These are phyloP conservation scores for Oncorhynchus gorbuscha DNA, from an alignment of 2,113 vertebrate genomes.

Conservation along the genomic window DNA sequence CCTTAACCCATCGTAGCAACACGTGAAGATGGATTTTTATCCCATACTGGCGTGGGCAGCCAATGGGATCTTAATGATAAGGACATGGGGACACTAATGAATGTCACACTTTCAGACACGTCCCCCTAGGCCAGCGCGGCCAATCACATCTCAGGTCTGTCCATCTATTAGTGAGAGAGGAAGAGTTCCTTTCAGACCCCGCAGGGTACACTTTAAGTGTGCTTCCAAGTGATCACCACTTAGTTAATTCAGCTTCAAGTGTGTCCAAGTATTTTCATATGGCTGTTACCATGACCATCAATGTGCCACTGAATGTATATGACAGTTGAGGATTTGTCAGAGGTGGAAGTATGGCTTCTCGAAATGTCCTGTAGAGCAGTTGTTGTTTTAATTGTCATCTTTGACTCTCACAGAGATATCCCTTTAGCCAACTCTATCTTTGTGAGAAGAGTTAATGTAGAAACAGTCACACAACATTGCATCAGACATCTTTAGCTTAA, in stretches of 20 bases:
- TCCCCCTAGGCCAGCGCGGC: slow-evolving; percentile 39
- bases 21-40: no score
- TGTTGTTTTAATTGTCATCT: slow-evolving; percentile 28
- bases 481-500: no score
- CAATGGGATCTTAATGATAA: slow-evolving; percentile 36
- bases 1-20: no score
- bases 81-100: slow-evolving; percentile 42
- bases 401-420: slow-evolving; percentile 1
- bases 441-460: not conserved
- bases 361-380: not conserved
- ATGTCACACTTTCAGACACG: slow-evolving; percentile 25
- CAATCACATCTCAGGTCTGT: slow-evolving; percentile 53
- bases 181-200: slow-evolving; percentile 38
- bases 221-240: slow-evolving; percentile 30
- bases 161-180: slow-evolving; percentile 60
- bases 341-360: not conserved
- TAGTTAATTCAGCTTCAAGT: slow-evolving; percentile 39
- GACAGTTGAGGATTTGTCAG: slow-evolving; percentile 32
- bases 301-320: slow-evolving; percentile 15
- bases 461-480: not conserved
- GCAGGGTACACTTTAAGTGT: slow-evolving; percentile 29
- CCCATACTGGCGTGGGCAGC: no score
- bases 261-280: slow-evolving; percentile 24
- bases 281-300: slow-evolving; percentile 30
- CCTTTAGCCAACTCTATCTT: slow-evolving; percentile 22